These are phyloP conservation scores for Bambusicola thoracicus DNA, from an alignment of 2,113 vertebrate species.

Conservation along the genomic window DNA sequence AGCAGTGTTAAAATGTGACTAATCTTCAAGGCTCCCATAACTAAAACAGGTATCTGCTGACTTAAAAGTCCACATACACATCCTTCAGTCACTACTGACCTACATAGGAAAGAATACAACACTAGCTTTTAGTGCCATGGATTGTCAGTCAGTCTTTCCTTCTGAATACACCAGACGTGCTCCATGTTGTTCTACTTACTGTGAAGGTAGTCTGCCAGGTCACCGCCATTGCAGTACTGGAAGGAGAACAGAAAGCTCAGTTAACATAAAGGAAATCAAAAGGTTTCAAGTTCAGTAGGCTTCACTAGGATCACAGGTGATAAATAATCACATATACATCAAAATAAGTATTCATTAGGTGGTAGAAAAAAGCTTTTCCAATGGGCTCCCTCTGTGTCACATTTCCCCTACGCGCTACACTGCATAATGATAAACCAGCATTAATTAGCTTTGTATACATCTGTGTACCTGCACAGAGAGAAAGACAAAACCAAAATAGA, in stretches of 20 bases:
- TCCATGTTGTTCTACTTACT: slow-evolving; percentile 82
- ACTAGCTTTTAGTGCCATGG: background rate
- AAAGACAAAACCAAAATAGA: background rate
- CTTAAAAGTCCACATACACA: background rate
- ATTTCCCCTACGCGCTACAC: accelerated
- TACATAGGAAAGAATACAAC: background rate
- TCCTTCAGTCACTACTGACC: background rate
- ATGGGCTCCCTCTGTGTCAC: background rate
- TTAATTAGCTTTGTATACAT: background rate
- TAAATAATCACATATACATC: background rate
- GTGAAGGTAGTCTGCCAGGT: slow-evolving; percentile 96
- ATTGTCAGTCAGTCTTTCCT: background rate
- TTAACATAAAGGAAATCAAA: background rate
- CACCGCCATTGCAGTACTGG: slow-evolving; percentile 97
- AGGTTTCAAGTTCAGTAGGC: background rate
- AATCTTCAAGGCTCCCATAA: background rate
- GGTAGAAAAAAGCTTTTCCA: background rate
- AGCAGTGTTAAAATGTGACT: background rate
- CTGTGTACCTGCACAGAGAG: background rate
- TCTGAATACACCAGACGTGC: background rate
- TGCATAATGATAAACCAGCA: background rate
- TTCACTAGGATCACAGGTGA: background rate
- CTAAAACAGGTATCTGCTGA: background rate
- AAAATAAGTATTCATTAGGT: background rate
- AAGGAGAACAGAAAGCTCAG: slow-evolving; percentile 38